Conservation (phyloP, 1,140 invertebrate genomes). For the Thereuonema tuberculata region DNA sequence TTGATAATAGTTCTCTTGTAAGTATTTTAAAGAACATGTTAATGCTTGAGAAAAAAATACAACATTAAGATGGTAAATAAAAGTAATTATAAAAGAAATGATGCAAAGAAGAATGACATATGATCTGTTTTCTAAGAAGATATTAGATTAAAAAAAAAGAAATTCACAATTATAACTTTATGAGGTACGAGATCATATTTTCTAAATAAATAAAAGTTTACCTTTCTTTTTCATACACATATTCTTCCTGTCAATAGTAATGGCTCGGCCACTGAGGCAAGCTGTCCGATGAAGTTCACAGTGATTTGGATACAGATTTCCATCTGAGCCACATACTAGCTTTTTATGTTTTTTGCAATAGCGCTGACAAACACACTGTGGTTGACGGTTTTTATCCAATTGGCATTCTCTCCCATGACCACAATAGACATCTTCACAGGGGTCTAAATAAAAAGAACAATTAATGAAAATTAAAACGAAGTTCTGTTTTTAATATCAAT, state of each 20-base stretch:
- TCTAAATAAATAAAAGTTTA: no score
- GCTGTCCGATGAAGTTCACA: conserved; percentile 57
- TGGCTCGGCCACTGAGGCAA: conserved; percentile 42
- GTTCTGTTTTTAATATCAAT: not conserved
- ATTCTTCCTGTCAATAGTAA: conserved; percentile 38
- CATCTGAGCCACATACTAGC: conserved; percentile 56
- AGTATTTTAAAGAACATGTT: no score
- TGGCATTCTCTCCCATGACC: conserved; percentile 50
- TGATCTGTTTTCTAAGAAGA: no score
- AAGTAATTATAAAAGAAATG: no score
- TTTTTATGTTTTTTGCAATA: conserved; percentile 42
- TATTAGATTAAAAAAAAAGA: no score
- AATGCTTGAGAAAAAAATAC: no score
- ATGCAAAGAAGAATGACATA: no score
- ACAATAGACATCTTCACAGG: conserved; percentile 49
- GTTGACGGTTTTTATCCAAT: conserved; percentile 33
- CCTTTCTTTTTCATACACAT: conserved; percentile 21
- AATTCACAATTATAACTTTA: no score
- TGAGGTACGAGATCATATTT: no score
- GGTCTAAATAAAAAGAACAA: conserved; percentile 32
- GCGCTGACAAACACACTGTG: conserved; percentile 47
- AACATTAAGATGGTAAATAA: no score
- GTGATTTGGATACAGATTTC: conserved; percentile 54
- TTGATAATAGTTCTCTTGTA: no score
- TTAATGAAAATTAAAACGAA: no score